Evolutionary conservation across 2,113 vertebrate genomes (phyloP).

Genomic region (Genyomyrus donnyi): DNA sequence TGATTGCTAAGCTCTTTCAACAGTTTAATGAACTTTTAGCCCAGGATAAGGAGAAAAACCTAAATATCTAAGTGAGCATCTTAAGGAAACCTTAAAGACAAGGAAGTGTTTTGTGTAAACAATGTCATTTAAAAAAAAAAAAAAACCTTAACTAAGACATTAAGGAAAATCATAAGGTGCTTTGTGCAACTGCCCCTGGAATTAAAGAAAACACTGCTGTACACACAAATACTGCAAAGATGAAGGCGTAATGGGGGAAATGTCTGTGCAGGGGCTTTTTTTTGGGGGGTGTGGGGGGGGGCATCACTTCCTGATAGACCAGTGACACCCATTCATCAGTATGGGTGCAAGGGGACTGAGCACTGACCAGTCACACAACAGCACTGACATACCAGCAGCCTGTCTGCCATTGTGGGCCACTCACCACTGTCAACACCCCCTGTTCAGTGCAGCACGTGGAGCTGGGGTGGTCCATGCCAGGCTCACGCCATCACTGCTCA

Average conservation of each 20-base stretch:
- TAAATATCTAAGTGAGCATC: not conserved
- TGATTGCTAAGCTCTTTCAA: not conserved
- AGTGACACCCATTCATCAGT: constrained; percentile 13
- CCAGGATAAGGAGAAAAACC: not conserved
- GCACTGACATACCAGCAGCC: not conserved
- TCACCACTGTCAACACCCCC: too few relatives aligned
- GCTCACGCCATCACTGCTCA: not conserved
- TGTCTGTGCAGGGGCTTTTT: not conserved
- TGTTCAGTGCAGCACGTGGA: not conserved
- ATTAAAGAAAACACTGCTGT: constrained; percentile 31
- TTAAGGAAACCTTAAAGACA: not conserved
- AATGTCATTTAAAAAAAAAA: not conserved
- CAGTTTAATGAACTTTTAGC: not conserved
- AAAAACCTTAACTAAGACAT: not conserved
- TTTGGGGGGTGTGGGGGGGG: too few relatives aligned
- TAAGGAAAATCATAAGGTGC: constrained; percentile 68
- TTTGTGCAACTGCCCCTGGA: constrained; percentile 99
- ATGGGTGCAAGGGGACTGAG: not conserved
- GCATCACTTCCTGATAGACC: not conserved
- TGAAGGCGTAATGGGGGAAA: constrained; percentile 52
- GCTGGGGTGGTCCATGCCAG: not conserved
- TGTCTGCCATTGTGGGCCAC: too few relatives aligned
- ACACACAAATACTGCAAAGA: constrained; percentile 91
- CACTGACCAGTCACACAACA: not conserved
- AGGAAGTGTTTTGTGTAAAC: not conserved